A percentile compares a stretch with the other conserved stretches of the same genome.
Conservation (phyloP, 2,888 invertebrate genomes). For the Hyppa rectilinea region DNA sequence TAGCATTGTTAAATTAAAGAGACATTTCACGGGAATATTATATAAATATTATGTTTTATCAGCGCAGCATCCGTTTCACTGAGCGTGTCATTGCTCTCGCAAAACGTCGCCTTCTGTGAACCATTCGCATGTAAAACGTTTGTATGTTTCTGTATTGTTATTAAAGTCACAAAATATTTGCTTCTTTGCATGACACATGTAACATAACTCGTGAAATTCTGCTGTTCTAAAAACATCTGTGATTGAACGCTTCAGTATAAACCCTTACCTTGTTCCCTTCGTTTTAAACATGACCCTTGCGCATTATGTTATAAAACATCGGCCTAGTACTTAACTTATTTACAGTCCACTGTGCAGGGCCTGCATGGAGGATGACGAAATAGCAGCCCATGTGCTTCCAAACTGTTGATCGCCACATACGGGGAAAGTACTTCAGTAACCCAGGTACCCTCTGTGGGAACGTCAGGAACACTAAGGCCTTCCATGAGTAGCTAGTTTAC, state of each 20-base stretch:
- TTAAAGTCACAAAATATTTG: not conserved
- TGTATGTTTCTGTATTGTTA: not conserved
- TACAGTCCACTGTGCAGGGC: too few species aligned
- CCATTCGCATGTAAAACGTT: not conserved
- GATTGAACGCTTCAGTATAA: not conserved
- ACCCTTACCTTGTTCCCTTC: not conserved
- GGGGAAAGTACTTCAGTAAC: too few species aligned
- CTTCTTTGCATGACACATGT: not conserved
- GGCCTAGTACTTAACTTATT: too few species aligned
- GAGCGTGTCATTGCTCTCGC: constrained; percentile 61
- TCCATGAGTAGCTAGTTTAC: too few species aligned
- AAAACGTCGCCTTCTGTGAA: constrained; percentile 40
- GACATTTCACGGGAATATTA: constrained; percentile 28
- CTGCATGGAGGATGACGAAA: too few species aligned
- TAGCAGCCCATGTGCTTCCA: too few species aligned
- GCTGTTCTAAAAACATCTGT: not conserved
- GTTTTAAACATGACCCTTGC: not conserved
- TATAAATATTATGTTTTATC: constrained; percentile 55
- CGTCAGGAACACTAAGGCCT: too few species aligned
- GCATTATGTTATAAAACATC: not conserved
- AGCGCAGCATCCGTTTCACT: constrained; percentile 60
- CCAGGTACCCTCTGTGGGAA: too few species aligned
- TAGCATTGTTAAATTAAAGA: constrained; percentile 9
- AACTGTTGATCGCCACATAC: too few species aligned
- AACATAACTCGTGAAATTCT: not conserved